Percentiles rank a stretch among this genome's conserved stretches.
These are phyloP conservation scores for Pseudobourletiella spinata DNA, from an alignment of 1,140 invertebrate genomes.

Conservation along the genomic window DNA sequence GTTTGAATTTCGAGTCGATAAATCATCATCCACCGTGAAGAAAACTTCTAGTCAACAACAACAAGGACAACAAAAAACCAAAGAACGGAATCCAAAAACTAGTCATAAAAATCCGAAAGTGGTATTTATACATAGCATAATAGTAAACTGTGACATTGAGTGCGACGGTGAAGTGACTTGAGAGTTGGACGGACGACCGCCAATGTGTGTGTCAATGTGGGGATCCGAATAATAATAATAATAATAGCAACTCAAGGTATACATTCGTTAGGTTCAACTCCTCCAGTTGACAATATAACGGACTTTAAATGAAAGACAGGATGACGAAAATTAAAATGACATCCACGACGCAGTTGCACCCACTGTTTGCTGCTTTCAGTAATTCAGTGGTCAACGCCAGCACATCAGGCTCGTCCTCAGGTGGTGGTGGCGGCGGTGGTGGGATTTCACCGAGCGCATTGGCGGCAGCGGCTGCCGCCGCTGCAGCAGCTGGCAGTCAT, in stretches of 20 bases:
- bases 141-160: too few relatives aligned
- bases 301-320: conserved; percentile 6
- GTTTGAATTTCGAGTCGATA: not conserved
- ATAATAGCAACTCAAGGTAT: too few relatives aligned
- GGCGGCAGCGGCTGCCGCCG: conserved; percentile 14
- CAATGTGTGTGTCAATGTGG: not conserved
- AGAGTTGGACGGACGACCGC: not conserved
- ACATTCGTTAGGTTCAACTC: too few relatives aligned
- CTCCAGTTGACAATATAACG: conserved; percentile 1
- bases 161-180: too few relatives aligned
- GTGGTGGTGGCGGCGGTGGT: conserved; percentile 6
- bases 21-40: not conserved
- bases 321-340: conserved; percentile 10
- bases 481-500: conserved; percentile 5
- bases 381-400: not conserved
- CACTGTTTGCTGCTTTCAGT: conserved; percentile 26
- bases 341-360: conserved; percentile 26
- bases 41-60: not conserved
- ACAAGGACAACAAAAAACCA: not conserved
- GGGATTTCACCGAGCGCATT: conserved; percentile 8
- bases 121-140: too few relatives aligned
- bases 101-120: not conserved
- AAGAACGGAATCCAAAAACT: not conserved
- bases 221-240: not conserved
- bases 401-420: conserved; percentile 9